Evolutionary conservation across 2,797 vertebrate genomes (phyloP).

Genomic region (Pseudomugil tenellus): DNA sequence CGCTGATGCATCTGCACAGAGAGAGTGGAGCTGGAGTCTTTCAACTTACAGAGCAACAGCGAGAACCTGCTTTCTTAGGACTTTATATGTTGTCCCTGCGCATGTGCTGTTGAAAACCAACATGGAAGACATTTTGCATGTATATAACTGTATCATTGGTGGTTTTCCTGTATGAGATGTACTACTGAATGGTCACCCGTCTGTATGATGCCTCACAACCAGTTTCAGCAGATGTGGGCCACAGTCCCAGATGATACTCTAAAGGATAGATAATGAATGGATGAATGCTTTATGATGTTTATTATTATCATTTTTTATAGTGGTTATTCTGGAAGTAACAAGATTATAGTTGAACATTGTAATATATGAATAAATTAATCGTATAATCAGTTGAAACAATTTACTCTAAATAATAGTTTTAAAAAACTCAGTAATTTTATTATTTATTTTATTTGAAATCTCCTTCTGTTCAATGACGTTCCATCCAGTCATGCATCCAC

Average conservation of each 20-base stretch:
- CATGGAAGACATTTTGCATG: too few relatives aligned
- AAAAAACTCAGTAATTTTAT: background rate
- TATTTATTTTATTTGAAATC: slow-evolving; percentile 3
- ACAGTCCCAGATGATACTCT: too few relatives aligned
- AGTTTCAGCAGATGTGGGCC: too few relatives aligned
- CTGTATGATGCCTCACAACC: background rate
- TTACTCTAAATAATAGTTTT: background rate
- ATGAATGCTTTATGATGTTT: background rate
- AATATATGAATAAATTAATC: background rate
- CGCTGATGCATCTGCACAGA: background rate
- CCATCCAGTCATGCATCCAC: too few relatives aligned
- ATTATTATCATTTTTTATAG: background rate
- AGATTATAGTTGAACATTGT: background rate
- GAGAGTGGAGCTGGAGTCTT: background rate
- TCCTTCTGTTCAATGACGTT: background rate
- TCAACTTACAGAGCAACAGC: background rate
- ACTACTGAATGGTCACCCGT: background rate
- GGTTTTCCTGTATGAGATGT: background rate
- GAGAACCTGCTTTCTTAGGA: background rate
- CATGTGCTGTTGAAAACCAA: background rate
- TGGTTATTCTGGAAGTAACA: background rate
- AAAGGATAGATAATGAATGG: too few relatives aligned
- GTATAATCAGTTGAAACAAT: background rate
- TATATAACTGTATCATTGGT: background rate
- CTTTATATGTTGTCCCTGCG: background rate